Evolutionary conservation across 2,888 invertebrate genomes (phyloP).

Genomic region (Xylophagus ater): DNA sequence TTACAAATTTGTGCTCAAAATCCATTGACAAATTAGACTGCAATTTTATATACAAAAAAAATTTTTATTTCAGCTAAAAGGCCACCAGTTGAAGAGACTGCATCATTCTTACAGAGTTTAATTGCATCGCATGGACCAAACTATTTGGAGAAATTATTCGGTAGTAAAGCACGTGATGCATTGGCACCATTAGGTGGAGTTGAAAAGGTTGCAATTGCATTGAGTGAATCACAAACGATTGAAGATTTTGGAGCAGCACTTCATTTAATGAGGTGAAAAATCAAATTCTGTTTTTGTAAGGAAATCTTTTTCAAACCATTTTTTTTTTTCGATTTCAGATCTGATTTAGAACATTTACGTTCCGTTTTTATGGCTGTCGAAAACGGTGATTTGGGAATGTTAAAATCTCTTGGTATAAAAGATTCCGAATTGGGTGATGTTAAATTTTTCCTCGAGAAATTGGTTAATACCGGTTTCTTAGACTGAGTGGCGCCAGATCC

Average conservation of each 20-base stretch:
- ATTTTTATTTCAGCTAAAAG: conserved; percentile 62
- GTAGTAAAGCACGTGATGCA: conserved; percentile 86
- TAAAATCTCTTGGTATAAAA: conserved; percentile 88
- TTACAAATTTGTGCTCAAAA: too few species aligned
- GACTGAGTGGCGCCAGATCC: conserved; percentile 73
- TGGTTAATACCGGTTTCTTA: conserved; percentile 90
- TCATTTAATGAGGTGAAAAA: conserved; percentile 38
- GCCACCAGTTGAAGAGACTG: conserved; percentile 93
- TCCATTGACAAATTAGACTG: conserved; percentile 8
- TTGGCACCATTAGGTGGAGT: conserved; percentile 87
- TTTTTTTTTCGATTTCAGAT: conserved; percentile 43
- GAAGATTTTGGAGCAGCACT: conserved; percentile 63
- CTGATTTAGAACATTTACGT: conserved; percentile 83
- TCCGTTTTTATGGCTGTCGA: conserved; percentile 93
- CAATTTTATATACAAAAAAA: conserved; percentile 12
- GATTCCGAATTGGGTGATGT: conserved; percentile 91
- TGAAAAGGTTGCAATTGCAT: conserved; percentile 88
- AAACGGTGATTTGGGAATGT: conserved; percentile 87
- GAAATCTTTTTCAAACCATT: background rate
- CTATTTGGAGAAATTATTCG: conserved; percentile 92
- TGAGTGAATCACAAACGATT: conserved; percentile 87
- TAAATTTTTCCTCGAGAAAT: conserved; percentile 90
- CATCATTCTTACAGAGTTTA: conserved; percentile 86
- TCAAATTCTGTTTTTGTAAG: background rate
- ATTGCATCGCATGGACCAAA: conserved; percentile 92